phyloP scores from a whole-genome alignment of 2,113 vertebrate genomes.

The Naja naja region DNA sequence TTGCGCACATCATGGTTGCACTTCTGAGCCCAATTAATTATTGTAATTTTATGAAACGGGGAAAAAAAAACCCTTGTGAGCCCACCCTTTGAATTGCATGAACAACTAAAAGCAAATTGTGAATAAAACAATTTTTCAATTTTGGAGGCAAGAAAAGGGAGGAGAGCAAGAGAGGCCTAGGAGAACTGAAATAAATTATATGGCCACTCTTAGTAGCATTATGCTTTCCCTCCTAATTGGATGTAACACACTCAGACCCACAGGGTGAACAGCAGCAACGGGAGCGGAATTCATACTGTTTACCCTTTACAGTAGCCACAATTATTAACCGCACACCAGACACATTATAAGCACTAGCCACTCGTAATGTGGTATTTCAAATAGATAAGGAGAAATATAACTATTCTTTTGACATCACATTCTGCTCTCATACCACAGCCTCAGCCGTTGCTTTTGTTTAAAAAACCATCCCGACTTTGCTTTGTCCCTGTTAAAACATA shows the following conservation, averaged over 20 bases:
- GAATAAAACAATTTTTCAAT: conserved; percentile 81
- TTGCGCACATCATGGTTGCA: conserved; percentile 63
- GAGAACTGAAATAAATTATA: conserved; percentile 75
- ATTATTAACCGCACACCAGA: conserved; percentile 78
- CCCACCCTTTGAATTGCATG: conserved; percentile 62
- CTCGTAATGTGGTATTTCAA: conserved; percentile 76
- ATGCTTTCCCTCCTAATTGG: conserved; percentile 78
- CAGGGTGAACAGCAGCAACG: conserved; percentile 65
- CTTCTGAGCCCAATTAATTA: conserved; percentile 73
- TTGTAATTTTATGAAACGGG: conserved; percentile 71
- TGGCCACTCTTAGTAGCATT: conserved; percentile 75
- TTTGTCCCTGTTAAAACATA: background rate
- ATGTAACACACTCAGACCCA: conserved; percentile 72
- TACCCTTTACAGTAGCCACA: conserved; percentile 81
- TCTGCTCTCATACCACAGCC: conserved; percentile 50
- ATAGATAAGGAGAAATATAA: conserved; percentile 74
- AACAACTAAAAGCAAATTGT: conserved; percentile 72
- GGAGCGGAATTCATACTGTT: conserved; percentile 77
- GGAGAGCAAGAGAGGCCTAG: conserved; percentile 58
- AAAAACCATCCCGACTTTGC: conserved; percentile 10
- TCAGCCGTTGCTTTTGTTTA: conserved; percentile 50
- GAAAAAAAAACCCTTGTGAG: conserved; percentile 42
- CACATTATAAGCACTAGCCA: conserved; percentile 76
- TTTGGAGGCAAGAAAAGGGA: conserved; percentile 64
- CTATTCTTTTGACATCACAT: conserved; percentile 66